Percentiles rank a stretch among this genome's conserved stretches.
These are phyloP conservation scores for Tetranychus piercei DNA, from an alignment of 2,888 invertebrate genomes.

Conservation along the genomic window DNA sequence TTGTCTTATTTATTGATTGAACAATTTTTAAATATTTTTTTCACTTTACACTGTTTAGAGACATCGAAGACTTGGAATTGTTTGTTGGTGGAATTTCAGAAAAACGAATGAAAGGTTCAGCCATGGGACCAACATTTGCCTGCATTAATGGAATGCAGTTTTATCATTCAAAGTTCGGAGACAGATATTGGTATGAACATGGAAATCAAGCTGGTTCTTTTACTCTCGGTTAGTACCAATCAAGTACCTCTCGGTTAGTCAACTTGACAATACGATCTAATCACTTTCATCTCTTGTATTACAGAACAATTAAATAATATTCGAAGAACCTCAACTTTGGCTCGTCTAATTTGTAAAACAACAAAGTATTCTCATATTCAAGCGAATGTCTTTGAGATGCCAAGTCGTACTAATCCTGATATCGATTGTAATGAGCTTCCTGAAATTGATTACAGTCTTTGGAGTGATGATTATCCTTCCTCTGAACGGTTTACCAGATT, in stretches of 20 bases:
- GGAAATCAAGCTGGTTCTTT: constrained; percentile 13
- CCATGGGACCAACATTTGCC: constrained; percentile 62
- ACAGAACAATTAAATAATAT: constrained; percentile 20
- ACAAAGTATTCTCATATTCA: background rate
- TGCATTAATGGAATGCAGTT: constrained; percentile 67
- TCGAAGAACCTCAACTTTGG: constrained; percentile 13
- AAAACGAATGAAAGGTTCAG: constrained; percentile 48
- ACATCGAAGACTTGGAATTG: constrained; percentile 64
- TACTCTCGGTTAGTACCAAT: constrained; percentile 8
- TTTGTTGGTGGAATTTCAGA: constrained; percentile 73
- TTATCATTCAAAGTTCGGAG: constrained; percentile 14
- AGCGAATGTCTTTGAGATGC: constrained; percentile 9
- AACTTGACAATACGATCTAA: background rate
- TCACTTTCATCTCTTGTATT: background rate
- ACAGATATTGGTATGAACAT: constrained; percentile 12
- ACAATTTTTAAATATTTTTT: background rate
- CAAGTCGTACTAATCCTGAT: background rate
- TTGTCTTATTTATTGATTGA: background rate
- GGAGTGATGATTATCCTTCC: constrained; percentile 4
- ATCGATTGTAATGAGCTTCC: constrained; percentile 5
- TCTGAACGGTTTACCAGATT: background rate
- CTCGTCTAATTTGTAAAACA: constrained; percentile 20
- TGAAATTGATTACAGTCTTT: constrained; percentile 12
- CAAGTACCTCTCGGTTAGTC: too few relatives aligned
- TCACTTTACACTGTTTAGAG: constrained; percentile 29